These are phyloP conservation scores for Copidosoma aretas DNA, from an alignment of 2,888 invertebrate species.

Conservation along the genomic window DNA sequence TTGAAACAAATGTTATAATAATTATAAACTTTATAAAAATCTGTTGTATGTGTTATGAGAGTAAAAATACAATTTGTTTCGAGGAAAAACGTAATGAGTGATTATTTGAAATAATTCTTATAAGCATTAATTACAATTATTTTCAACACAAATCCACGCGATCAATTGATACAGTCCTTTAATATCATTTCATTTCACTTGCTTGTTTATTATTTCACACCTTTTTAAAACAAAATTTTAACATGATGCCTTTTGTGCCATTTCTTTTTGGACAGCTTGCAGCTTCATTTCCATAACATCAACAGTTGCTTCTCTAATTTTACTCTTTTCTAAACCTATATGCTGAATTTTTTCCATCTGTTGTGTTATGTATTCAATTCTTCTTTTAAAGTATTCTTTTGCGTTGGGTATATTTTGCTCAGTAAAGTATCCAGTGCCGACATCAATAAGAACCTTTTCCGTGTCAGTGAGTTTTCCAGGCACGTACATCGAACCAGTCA, in stretches of 20 bases:
- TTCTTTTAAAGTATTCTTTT: conserved; percentile 90
- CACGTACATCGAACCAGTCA: conserved; percentile 98
- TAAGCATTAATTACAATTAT: conserved; percentile 1
- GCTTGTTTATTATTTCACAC: conserved; percentile 1
- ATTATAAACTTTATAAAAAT: background rate
- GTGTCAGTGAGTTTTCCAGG: conserved; percentile 86
- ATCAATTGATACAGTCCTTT: background rate
- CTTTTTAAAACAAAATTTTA: background rate
- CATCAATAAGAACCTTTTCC: conserved; percentile 88
- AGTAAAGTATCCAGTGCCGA: conserved; percentile 96
- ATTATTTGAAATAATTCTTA: background rate
- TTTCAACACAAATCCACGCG: background rate
- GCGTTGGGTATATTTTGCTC: conserved; percentile 86
- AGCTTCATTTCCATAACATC: conserved; percentile 80
- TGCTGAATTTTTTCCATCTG: conserved; percentile 94
- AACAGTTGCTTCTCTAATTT: conserved; percentile 78
- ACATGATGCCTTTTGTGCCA: conserved; percentile 33
- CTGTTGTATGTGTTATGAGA: background rate
- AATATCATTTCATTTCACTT: background rate
- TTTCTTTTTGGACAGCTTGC: conserved; percentile 62
- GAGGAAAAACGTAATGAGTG: background rate
- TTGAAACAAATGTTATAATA: conserved; percentile 16
- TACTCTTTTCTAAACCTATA: conserved; percentile 82
- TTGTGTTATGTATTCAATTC: conserved; percentile 87
- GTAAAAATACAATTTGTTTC: conserved; percentile 4